These are phyloP conservation scores for Ostrea edulis DNA, from an alignment of 1,140 invertebrate genomes.

Conservation along the genomic window DNA sequence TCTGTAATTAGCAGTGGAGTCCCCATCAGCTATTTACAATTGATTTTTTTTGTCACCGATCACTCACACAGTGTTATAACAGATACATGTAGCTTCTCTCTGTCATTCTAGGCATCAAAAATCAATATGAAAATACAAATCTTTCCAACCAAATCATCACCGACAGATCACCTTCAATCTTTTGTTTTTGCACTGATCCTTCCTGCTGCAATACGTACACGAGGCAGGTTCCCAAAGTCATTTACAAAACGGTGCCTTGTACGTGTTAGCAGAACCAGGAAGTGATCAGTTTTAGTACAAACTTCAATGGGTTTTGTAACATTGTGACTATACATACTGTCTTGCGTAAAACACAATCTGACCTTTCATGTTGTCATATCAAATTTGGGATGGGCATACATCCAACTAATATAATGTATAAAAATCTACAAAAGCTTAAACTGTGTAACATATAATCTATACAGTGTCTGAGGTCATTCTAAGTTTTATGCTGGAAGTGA, in stretches of 20 bases:
- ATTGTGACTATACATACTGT: neutral
- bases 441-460: too few species aligned
- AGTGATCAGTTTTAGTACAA: neutral
- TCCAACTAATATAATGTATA: neutral
- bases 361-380: neutral
- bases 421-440: neutral
- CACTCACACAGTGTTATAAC: slow-evolving; percentile 23
- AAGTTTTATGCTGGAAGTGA: too few species aligned
- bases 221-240: too few species aligned
- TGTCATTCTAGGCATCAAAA: neutral
- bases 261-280: neutral
- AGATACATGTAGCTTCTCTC: slow-evolving; percentile 28
- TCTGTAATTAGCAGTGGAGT: neutral
- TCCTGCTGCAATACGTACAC: neutral
- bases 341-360: neutral
- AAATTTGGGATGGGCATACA: neutral
- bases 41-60: slow-evolving; percentile 34
- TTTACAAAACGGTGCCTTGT: neutral
- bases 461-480: too few species aligned
- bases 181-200: neutral
- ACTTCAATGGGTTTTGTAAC: neutral
- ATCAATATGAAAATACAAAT: slow-evolving; percentile 24
- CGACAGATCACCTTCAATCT: neutral
- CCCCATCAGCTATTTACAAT: slow-evolving; percentile 9
- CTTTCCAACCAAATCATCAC: neutral